Conservation (phyloP, 1,140 invertebrate genomes). For the Anadara kagoshimensis region DNA sequence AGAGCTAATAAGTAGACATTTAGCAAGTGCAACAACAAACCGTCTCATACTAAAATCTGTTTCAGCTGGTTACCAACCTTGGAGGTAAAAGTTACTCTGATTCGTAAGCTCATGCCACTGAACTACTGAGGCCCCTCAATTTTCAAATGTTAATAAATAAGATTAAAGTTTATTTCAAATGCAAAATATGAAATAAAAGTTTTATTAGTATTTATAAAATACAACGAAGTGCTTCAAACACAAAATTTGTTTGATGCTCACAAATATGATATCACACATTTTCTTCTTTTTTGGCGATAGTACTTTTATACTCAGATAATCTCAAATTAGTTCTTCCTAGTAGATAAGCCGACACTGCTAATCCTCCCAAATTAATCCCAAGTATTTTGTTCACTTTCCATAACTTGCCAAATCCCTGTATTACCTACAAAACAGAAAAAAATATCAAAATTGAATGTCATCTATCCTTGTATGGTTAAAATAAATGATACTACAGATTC, state of each 20-base stretch:
- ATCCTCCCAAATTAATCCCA: conserved; percentile 68
- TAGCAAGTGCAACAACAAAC: no score
- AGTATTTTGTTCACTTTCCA: conserved; percentile 59
- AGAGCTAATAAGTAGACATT: no score
- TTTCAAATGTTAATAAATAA: no score
- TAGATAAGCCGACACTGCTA: conserved; percentile 62
- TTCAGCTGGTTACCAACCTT: no score
- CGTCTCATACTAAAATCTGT: no score
- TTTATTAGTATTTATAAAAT: no score
- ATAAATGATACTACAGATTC: neutral
- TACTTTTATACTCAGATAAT: neutral
- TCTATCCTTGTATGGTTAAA: neutral
- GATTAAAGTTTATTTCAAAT: no score
- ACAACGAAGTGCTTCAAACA: no score
- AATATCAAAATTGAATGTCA: neutral
- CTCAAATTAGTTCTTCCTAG: conserved; percentile 7
- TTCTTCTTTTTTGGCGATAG: neutral
- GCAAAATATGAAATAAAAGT: no score
- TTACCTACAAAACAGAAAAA: conserved; percentile 48
- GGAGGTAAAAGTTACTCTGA: no score
- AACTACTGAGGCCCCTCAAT: no score
- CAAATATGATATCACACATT: neutral
- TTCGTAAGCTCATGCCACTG: no score
- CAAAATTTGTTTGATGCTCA: neutral
- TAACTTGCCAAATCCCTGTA: conserved; percentile 48